Base-by-base conservation (phyloP, 2,888 invertebrate genomes). In the Diarsia brunnea region DNA sequence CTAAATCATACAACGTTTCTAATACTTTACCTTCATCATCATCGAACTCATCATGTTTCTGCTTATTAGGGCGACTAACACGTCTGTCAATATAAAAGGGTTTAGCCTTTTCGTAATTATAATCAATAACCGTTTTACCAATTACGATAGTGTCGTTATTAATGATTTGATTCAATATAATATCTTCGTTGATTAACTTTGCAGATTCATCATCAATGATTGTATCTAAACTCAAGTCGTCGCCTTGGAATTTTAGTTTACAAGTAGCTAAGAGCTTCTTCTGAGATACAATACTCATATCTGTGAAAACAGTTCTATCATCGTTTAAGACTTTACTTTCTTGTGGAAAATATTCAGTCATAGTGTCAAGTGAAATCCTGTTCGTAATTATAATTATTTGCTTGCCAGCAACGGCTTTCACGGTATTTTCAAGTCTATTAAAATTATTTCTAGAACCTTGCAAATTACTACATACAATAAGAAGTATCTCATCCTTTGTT, bases 171-270 rank as follows among this genome's bases (percentile, higher is more conserved):
- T 63, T 72, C n/a, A 81, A 60, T 19, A n/a, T n/a, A n/a, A 72
- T 51, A 5, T 67, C 61, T 43, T 76, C 84, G 47, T 79, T 64
- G 4, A 86, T 66, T 4, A 71, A 65, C 21, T 0, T 12, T 0
- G 24, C 55, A 7, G 79, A 71, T 38, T 47, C 49, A 4, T 78
- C 64, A 14, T 81, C 79, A 24, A 73, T 21, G 3, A 86, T 24
- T 19, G 65, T n/a, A 21, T 76, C 45, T 45, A 86, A 63, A 8
- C 53, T 51, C 1, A 86, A 24, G 51, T 77, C 60, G 73, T 73
- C 11, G 4, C 75, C 86, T 64, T 86, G 86, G 27, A 81, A 69
- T 55, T 66, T 69, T 5, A 80, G 47, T 64, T 65, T 60, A 27
- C 63, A 61, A 12, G 73, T 60, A 0, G 66, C 55, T 27, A 80